Evolutionary conservation across 92 coral and sea anemone genomes (phyloP), one percentile per base, ranked within the genome.

Genomic region (Plumapathes pennacea): DNA sequence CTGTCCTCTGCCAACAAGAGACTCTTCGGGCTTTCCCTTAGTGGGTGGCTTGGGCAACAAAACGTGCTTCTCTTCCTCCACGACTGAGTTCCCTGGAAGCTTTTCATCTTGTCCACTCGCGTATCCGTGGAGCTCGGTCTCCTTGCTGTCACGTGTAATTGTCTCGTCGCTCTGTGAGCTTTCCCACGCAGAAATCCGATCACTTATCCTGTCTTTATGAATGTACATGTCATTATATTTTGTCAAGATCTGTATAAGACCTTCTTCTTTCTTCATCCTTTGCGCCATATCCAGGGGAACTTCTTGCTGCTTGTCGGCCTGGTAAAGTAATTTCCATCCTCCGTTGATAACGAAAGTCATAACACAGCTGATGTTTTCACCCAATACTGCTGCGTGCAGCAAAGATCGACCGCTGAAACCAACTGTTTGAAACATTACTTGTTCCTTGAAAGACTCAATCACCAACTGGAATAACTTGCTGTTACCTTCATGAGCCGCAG

Each of bases 381-480:
- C 82, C 14, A 62, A 38, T 15, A 76, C 75, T 7, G 82, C 82
- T 7, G 82, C 82, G 38, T 76, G 82, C 5, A 76, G 62, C 48
- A 76, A 69, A 5, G 69, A 46, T 11, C 82, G 74, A 21, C 82
- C 82, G 44, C 82, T 76, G 62, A 63, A 70, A 7, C 49, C 37
- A 17, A 76, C 82, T 32, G 47, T 58, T 38, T 45, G 53, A 7
- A 57, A 32, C 28, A 76, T 60, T 20, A 30, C 58, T 10, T 65
- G 38, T 47, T 57, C 49, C 23, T 63, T 69, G 26, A 45, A 63
- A 0, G 75, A 67, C n/a, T 47, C 56, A 18, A 70, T 43, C 22
- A 76, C 40, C 54, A 32, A 48, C 46, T 65, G 64, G 27, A 76
- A 32, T 13, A 76, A 34, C 18, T 62, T 36, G 10, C 50, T 55